Evolutionary conservation across 2,888 invertebrate genomes (phyloP).

Genomic region (Aphidoletes aphidimyza): DNA sequence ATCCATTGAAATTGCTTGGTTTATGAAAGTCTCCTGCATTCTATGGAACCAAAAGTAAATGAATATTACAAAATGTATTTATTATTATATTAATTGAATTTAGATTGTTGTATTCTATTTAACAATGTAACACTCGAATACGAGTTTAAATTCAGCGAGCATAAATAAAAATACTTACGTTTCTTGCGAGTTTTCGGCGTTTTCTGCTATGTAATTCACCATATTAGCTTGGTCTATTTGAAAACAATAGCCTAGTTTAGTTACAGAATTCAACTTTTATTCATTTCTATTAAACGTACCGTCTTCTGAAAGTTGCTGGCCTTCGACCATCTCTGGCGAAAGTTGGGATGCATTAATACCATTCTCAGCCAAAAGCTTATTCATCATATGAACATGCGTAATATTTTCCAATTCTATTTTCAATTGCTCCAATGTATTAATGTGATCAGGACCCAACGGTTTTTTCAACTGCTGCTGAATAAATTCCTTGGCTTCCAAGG

Average conservation of each 20-base stretch:
- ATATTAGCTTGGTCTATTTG: background rate
- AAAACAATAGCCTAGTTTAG: background rate
- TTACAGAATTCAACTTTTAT: too few species aligned
- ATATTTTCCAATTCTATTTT: slow-evolving; percentile 71
- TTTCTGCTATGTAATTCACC: background rate
- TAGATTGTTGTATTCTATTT: background rate
- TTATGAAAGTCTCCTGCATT: background rate
- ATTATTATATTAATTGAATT: background rate
- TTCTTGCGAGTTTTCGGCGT: background rate
- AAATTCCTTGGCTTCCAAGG: slow-evolving; percentile 60
- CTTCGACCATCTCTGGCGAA: background rate
- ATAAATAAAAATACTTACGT: background rate
- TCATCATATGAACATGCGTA: slow-evolving; percentile 68
- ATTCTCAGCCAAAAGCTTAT: slow-evolving; percentile 53
- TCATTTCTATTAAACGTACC: slow-evolving; percentile 50
- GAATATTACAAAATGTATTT: background rate
- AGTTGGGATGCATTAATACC: background rate
- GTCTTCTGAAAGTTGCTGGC: slow-evolving; percentile 56
- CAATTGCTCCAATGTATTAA: slow-evolving; percentile 70
- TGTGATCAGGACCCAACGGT: slow-evolving; percentile 66
- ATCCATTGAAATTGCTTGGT: slow-evolving; percentile 9
- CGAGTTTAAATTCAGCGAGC: too few species aligned
- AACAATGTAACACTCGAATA: too few species aligned
- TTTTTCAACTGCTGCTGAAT: slow-evolving; percentile 60
- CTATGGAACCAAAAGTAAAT: background rate